phyloP scores from a whole-genome alignment of 2,888 invertebrate genomes.

The Cheilosia pagana region DNA sequence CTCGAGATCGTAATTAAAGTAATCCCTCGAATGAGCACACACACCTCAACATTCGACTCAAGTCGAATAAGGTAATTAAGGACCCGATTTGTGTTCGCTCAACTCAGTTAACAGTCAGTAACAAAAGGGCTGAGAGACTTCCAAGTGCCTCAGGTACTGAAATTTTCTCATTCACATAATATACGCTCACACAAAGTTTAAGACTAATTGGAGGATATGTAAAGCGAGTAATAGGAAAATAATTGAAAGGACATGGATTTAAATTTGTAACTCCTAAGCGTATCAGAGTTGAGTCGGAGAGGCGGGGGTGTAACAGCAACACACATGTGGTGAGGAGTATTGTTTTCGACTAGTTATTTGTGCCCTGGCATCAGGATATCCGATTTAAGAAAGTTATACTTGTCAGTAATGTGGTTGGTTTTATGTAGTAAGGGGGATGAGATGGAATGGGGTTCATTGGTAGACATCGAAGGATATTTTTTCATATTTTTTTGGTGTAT shows the following conservation, averaged over 20 bases:
- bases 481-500: too few relatives aligned
- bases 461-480: too few relatives aligned
- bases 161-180: constrained; percentile 35
- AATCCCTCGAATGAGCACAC: constrained; percentile 50
- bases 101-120: constrained; percentile 38
- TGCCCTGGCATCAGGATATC: not conserved
- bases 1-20: constrained; percentile 69
- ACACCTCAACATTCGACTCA: constrained; percentile 22
- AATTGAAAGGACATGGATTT: constrained; percentile 73
- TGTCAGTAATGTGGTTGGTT: not conserved
- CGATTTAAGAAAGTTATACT: not conserved
- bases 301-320: not conserved
- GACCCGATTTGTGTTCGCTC: constrained; percentile 36
- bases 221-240: constrained; percentile 67
- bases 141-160: constrained; percentile 52
- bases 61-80: constrained; percentile 65
- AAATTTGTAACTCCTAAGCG: constrained; percentile 39
- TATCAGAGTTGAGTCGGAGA: not conserved
- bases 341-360: not conserved
- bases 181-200: constrained; percentile 14
- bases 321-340: not conserved
- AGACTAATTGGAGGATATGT: constrained; percentile 67
- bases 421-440: not conserved
- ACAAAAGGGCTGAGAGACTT: constrained; percentile 46
- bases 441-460: too few relatives aligned